Evolutionary conservation across 2,797 vertebrate genomes (phyloP), one percentile per base, ranked within the genome.

Genomic region (Botia almorhae): DNA sequence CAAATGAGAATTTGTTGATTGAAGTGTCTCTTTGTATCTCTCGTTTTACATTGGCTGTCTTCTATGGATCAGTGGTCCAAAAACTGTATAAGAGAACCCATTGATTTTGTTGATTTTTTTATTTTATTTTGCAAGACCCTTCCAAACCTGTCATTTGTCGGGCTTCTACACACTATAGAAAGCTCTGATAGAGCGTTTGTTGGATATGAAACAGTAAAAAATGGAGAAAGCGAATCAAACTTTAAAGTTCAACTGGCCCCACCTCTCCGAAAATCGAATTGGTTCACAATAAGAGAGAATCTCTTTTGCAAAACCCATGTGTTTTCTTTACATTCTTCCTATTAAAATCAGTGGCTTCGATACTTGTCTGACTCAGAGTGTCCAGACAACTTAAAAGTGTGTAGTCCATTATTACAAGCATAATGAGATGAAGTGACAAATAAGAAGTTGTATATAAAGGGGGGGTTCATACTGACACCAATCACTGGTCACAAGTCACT

Each of bases 1-100:
- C 88, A 76, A 89, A 90, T 76, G 60, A 83, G 87, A 68, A 78
- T 85, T 83, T 84, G 76, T 87, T 89, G 79, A 89, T 88, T 85
- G 69, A 87, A 87, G 85, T 82, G 84, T 71, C 26, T 80, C 86
- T 89, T 90, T 89, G 83, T 80, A 87, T 86, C 87, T 78, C 67
- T 84, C 74, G 36, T 86, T 80, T 85, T 60, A 69, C 17, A 60
- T 78, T 39, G 21, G 55, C 33, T 14, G 0, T 69, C 26, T 69
- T 17, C 21, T 48, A 69, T 69, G 76, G 65, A 78, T 78, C 76
- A 78, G 76, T 69, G 55, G 43, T 26, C 76, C 65, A 69, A 58
- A 39, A 78, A 69, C 23, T 78, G 65, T 50, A 60, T 23, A 21
- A 60, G 33, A 65, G 64, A 60, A 39, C 23, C 23, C 7, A 78